Conservation (phyloP, 2,888 invertebrate species). For the Macrophya alboannulata region DNA sequence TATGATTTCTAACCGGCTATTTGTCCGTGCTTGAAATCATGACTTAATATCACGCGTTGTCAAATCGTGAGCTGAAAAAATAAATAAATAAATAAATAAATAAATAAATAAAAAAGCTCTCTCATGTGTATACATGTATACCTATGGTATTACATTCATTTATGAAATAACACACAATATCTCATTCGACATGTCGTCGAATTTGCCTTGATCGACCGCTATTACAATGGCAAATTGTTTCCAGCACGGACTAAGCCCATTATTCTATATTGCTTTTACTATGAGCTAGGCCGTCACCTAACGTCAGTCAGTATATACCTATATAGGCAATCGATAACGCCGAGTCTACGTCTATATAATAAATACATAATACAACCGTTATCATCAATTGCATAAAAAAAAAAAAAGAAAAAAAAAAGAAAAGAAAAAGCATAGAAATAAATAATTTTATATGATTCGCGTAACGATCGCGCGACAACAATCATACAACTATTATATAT, state of each 20-base stretch:
- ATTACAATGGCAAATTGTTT: slow-evolving; percentile 29
- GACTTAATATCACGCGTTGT: background rate
- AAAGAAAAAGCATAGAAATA: background rate
- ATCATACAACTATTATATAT: too few species aligned
- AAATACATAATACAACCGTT: background rate
- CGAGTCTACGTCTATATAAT: background rate
- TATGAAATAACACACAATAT: background rate
- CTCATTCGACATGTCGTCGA: background rate
- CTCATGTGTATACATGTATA: background rate
- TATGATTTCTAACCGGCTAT: background rate
- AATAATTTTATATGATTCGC: too few species aligned
- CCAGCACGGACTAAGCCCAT: slow-evolving; percentile 17
- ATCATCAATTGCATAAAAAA: background rate
- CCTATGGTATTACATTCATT: background rate
- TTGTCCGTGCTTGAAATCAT: slow-evolving; percentile 12
- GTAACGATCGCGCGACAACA: too few species aligned
- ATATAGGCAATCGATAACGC: slow-evolving; percentile 35
- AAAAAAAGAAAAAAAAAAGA: background rate
- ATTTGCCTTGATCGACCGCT: slow-evolving; percentile 4
- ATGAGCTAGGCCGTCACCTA: slow-evolving; percentile 75
- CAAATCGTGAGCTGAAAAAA: background rate
- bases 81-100: background rate
- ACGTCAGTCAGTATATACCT: slow-evolving; percentile 63
- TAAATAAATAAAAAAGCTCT: too few species aligned
- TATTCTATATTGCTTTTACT: slow-evolving; percentile 64